Conservation (phyloP, 2,888 invertebrate genomes). For the Phaonia tiefii region DNA sequence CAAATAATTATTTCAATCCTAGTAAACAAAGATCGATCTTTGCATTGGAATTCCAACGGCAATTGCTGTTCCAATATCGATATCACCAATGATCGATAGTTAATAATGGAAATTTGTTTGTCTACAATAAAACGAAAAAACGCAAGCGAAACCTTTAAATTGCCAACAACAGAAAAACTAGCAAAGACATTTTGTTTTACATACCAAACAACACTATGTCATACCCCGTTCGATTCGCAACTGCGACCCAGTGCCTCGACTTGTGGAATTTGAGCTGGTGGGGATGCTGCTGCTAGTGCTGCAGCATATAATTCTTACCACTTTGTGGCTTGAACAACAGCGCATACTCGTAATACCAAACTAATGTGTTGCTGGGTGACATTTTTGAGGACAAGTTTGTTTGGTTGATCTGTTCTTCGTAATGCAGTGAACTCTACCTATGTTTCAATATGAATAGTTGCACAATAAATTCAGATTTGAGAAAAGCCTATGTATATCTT, state of each 20-base stretch:
- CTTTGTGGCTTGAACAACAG: slow-evolving; percentile 13
- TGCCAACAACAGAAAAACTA: slow-evolving; percentile 20
- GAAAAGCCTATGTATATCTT: no score
- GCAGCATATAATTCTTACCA: slow-evolving; percentile 10
- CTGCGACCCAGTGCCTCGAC: background rate
- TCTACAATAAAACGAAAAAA: slow-evolving; percentile 4
- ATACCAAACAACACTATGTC: slow-evolving; percentile 42
- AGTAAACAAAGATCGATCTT: slow-evolving; percentile 41
- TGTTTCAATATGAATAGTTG: no score
- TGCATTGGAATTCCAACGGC: slow-evolving; percentile 34
- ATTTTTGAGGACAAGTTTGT: slow-evolving; percentile 67
- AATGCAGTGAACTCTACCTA: no score
- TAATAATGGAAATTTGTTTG: slow-evolving; percentile 52
- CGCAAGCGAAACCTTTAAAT: slow-evolving; percentile 30
- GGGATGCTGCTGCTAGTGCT: slow-evolving; percentile 1
- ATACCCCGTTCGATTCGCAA: background rate
- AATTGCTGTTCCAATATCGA: slow-evolving; percentile 31
- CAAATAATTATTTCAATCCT: slow-evolving; percentile 30
- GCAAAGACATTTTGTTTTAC: slow-evolving; percentile 37
- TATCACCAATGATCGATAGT: slow-evolving; percentile 46
- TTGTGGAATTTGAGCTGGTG: background rate
- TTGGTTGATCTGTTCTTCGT: slow-evolving; percentile 15
- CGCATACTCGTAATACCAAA: slow-evolving; percentile 55
- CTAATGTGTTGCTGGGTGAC: slow-evolving; percentile 64
- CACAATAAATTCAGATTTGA: no score